Base-by-base conservation (phyloP, 1,140 invertebrate species). In the Trichoplusia ni region DNA sequence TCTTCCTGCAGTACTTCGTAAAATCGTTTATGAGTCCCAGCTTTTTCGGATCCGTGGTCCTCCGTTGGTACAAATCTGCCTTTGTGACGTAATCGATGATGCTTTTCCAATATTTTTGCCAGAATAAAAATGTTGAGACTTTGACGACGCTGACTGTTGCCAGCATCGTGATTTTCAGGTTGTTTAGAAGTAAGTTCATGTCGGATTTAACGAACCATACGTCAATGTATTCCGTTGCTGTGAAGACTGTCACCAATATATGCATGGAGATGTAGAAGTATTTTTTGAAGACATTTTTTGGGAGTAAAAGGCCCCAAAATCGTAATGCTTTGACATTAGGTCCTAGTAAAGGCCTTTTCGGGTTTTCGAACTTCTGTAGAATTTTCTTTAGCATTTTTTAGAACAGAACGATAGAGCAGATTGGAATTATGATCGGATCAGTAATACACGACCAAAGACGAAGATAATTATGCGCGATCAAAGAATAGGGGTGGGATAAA, bases 231-330 rank as follows among this genome's bases (percentile, higher is more conserved):
- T 87, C 84, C 0, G 84, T 82, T 0, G 71, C 75, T 2, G 79
- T 82, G 35, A 88, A 89, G 16, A 84, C 19, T 2, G 74, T 73
- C 7, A 89, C 79, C 4, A 73, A 62, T 8, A 81, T n/a, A 63
- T 87, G 84, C 56, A 85, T 68, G 11, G 74, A 59, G n/a, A 86
- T 19, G 65, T 87, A 89, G 18, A 86, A 64, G 44, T 61, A 74
- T 71, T 67, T 75, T 42, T 49, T 73, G 3, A 53, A 62, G 13
- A 21, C 19, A 37, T 75, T 76, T 21, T 82, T 64, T 8, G 86
- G 86, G 29, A 89, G 49, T n/a, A 89, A 35, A 3, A 89, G 27
- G 3, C 86, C 86, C 86, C 84, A 87, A 51, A 89, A 87, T 63
- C 80, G 63, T 31, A 89, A 61, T 1, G 77, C 70, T 42, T 76